Conservation (phyloP, 2,797 vertebrate genomes). For the Gobionotothen gibberifrons region DNA sequence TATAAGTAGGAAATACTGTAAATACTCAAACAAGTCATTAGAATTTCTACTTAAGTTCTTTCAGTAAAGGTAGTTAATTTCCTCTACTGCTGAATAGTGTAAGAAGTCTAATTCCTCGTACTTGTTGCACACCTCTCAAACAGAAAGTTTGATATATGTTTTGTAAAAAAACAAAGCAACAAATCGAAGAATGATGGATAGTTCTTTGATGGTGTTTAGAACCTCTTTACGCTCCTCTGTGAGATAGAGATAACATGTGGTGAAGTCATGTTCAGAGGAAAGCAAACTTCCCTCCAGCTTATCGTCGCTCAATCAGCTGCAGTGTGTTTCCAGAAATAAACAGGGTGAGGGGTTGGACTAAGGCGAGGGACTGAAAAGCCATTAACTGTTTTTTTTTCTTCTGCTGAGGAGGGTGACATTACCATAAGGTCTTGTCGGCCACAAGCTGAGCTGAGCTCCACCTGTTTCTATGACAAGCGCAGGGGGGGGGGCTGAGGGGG, state of each 20-base stretch:
- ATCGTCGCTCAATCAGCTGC: conserved; percentile 76
- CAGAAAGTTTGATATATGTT: background rate
- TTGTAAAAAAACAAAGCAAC: background rate
- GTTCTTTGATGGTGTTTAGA: background rate
- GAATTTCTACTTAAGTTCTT: no score
- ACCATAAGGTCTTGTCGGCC: conserved; percentile 64
- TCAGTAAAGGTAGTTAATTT: no score
- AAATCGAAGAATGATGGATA: background rate
- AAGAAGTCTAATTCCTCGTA: no score
- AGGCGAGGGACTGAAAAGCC: conserved; percentile 63
- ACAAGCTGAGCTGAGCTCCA: conserved; percentile 65
- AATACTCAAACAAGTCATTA: no score
- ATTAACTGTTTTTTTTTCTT: conserved; percentile 57
- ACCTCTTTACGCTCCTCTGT: conserved; percentile 6
- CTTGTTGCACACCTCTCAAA: background rate
- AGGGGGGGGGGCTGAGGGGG: conserved; percentile 2
- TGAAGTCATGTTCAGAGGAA: conserved; percentile 57
- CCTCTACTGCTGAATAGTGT: no score
- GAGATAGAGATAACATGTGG: conserved; percentile 42
- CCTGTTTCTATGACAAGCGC: conserved; percentile 73
- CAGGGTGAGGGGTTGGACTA: conserved; percentile 47
- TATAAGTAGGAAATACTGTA: no score
- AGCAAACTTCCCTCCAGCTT: conserved; percentile 59
- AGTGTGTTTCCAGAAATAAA: conserved; percentile 77
- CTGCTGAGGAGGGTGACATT: conserved; percentile 64